phyloP scores from a whole-genome alignment of 2,888 invertebrate species.

The Dynastes grantii region DNA sequence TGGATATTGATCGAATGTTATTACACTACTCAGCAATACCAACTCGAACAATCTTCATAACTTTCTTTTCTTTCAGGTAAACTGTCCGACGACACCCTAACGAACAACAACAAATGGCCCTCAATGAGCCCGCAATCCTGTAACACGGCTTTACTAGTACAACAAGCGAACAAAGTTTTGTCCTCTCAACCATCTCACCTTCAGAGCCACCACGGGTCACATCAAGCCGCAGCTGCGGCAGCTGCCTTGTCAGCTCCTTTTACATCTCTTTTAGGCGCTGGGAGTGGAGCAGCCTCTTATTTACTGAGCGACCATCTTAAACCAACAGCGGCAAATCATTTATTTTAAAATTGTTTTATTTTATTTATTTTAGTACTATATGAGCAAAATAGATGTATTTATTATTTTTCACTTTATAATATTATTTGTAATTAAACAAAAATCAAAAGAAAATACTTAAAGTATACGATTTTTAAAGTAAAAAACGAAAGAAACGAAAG shows the following conservation, averaged over 20 bases:
- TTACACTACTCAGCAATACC: no score
- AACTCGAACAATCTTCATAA: no score
- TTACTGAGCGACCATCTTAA: conserved; percentile 77
- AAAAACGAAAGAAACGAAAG: neutral
- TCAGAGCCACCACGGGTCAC: conserved; percentile 74
- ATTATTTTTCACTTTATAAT: no score
- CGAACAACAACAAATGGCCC: conserved; percentile 71
- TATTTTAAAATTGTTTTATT: conserved; percentile 72
- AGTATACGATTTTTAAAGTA: conserved; percentile 10
- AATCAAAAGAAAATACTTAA: conserved; percentile 3
- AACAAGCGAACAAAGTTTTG: conserved; percentile 70
- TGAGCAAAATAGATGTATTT: no score
- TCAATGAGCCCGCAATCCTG: conserved; percentile 70
- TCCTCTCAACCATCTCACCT: conserved; percentile 69
- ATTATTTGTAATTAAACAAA: neutral
- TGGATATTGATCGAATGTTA: no score
- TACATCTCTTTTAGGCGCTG: conserved; percentile 75
- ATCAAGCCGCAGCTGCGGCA: conserved; percentile 76
- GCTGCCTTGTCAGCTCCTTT: conserved; percentile 76
- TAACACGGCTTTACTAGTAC: conserved; percentile 70
- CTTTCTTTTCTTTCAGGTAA: conserved; percentile 64
- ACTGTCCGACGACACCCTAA: conserved; percentile 68
- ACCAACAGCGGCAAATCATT: conserved; percentile 76
- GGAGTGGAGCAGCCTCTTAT: conserved; percentile 74
- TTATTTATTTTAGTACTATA: no score